phyloP scores from a whole-genome alignment of 2,113 vertebrate species.

The Cebus imitator region DNA sequence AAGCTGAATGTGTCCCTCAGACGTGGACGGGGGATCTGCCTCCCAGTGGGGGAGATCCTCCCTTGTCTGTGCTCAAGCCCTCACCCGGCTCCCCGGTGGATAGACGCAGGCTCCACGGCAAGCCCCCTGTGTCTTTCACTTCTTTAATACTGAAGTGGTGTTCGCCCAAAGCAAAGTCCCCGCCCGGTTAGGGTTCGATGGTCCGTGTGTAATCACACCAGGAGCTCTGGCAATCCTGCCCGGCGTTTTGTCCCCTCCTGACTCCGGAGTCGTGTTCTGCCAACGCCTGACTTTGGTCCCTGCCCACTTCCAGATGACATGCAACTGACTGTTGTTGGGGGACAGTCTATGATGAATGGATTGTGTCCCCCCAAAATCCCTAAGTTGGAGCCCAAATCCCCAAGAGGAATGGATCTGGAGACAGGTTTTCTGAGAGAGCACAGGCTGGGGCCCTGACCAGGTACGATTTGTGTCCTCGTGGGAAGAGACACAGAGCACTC shows the following conservation, averaged over 20 bases:
- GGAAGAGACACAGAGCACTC: background rate
- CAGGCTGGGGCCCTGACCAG: background rate
- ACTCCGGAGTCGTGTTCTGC: background rate
- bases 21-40: accelerated
- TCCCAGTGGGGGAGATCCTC: background rate
- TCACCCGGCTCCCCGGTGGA: background rate
- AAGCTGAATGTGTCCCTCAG: background rate
- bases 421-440: background rate
- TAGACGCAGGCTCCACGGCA: background rate
- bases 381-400: accelerated
- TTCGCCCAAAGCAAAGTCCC: background rate
- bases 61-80: no score
- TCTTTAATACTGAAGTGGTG: background rate
- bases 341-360: no score
- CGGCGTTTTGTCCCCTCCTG: accelerated
- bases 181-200: accelerated
- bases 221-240: no score
- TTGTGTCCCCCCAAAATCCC: no score
- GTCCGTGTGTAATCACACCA: accelerated
- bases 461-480: background rate
- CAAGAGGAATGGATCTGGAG: accelerated
- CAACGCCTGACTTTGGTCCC: background rate
- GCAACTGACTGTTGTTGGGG: background rate
- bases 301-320: background rate
- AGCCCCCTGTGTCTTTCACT: no score